Evolutionary conservation across 2,113 vertebrate species (phyloP).

Genomic region (Cyphomyrus discorhynchus): DNA sequence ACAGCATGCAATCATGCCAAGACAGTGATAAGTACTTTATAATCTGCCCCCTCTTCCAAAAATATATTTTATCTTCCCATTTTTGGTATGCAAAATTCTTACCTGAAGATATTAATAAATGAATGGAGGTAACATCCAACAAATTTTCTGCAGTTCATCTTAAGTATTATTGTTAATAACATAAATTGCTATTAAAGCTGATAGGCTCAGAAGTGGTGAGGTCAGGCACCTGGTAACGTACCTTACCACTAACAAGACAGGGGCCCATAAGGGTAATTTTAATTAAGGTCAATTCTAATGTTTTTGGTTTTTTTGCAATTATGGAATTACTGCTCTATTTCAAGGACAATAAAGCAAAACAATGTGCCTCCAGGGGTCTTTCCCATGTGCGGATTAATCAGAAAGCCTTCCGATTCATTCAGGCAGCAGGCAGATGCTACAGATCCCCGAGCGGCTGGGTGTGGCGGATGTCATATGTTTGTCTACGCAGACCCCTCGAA

Average conservation of each 20-base stretch:
- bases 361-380: slow-evolving; percentile 17
- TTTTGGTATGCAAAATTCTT: neutral
- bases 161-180: neutral
- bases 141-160: neutral
- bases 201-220: neutral
- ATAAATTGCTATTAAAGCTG: neutral
- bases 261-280: neutral
- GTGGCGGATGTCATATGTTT: neutral
- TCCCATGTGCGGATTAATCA: slow-evolving; percentile 24
- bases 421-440: neutral
- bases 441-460: neutral
- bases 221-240: neutral
- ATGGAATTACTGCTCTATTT: neutral
- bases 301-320: neutral
- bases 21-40: neutral
- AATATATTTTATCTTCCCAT: neutral
- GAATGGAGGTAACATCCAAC: neutral
- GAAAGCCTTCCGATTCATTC: neutral
- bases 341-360: slow-evolving; percentile 14
- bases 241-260: neutral
- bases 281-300: neutral
- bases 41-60: neutral
- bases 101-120: neutral
- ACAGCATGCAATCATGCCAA: neutral
- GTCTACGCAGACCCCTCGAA: neutral